Percentiles rank a stretch among this genome's conserved stretches.
phyloP scores from a whole-genome alignment of 2,888 invertebrate genomes.

The Callosobruchus maculatus region DNA sequence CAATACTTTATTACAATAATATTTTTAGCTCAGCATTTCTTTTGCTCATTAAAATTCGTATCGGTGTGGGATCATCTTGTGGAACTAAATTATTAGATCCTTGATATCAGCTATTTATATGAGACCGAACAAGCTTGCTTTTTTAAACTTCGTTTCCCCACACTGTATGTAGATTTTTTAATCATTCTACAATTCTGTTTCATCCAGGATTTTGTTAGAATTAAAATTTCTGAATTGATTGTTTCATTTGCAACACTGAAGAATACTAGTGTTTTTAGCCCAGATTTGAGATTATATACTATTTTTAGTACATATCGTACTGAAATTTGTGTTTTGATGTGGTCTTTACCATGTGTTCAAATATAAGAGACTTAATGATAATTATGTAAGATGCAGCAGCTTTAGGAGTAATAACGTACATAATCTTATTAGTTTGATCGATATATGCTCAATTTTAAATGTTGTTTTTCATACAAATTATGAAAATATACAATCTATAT shows the following conservation, averaged over 20 bases:
- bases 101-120: no score
- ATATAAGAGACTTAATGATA: not conserved
- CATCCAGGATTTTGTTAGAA: no score
- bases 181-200: no score
- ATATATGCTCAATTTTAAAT: not conserved
- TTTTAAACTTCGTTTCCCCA: no score
- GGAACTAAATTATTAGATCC: no score
- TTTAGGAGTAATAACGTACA: not conserved
- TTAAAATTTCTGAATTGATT: no score
- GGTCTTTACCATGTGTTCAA: not conserved
- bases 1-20: no score
- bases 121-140: no score
- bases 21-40: no score
- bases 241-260: not conserved
- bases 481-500: slow-evolving; percentile 40
- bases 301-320: not conserved
- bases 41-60: no score
- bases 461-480: not conserved
- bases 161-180: no score
- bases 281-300: not conserved
- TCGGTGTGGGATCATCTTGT: no score
- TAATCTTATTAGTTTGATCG: not conserved
- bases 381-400: not conserved
- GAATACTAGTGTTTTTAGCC: not conserved
- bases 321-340: not conserved